Base-by-base conservation (phyloP, 2,797 vertebrate genomes). In the Natrix natrix region DNA sequence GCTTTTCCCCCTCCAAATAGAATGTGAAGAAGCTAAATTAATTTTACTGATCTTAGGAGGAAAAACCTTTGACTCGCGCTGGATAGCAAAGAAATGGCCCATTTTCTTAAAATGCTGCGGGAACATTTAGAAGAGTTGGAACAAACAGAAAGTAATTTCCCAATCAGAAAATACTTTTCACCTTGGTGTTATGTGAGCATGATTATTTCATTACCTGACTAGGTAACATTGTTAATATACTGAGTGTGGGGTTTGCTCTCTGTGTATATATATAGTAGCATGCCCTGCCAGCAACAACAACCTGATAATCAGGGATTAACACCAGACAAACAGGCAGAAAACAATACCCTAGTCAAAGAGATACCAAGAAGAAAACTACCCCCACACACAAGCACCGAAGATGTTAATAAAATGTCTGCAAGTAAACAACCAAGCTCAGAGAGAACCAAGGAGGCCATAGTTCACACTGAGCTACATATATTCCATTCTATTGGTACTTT, bases 111-210 rank as follows among this genome's bases (percentile, higher is more conserved):
- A 78, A 78, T 78, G 20, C 17, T 78, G 32, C 43, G 69, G 32
- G 14, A 3, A 43, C 69, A 20, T 43, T 78, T 78, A 43, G 8
- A 37, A 74, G 69, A 20, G 16, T 74, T 56, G 93, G 89, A 88
- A 5, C 86, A 95, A 66, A 91, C 69, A 95, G 87, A 69, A 96
- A 93, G 90, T 89, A 88, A 96, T 94, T 95, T 94, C 93, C 93
- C 90, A 61, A 66, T 78, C 43, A 89, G 59, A 37, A 17, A 66
- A 20, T 37, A 26, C 55, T 13, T 22, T 26, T 52, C 57, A 5
- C 28, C 61, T 63, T 63, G 26, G 26, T 28, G 61, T 10, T 63
- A 63, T 63, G 60, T 63, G 60, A 63, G 24, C 3, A 63, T 63
- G 60, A 26, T 63, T 63, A 63, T 26, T 63, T 28, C 60, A 63